These are phyloP conservation scores for Euura saliciscinereae DNA, from an alignment of 1,140 invertebrate species.

Conservation along the genomic window DNA sequence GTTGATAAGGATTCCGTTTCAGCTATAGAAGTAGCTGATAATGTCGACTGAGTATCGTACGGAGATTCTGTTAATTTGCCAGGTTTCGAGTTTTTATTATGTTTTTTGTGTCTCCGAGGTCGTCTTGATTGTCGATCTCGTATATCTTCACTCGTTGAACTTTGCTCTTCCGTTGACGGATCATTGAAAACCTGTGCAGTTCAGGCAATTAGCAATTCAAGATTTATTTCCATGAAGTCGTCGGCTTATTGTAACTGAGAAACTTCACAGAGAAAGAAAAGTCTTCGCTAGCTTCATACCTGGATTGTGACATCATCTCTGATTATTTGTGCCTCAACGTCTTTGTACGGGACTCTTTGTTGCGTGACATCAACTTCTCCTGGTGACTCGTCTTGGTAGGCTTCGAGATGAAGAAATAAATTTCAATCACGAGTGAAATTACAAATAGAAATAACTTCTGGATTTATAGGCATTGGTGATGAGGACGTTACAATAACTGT, in stretches of 20 bases:
- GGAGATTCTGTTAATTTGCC: conserved; percentile 13
- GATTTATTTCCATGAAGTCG: not conserved
- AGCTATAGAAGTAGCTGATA: conserved; percentile 33
- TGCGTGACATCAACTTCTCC: conserved; percentile 17
- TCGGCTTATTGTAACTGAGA: conserved; percentile 9
- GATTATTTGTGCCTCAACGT: conserved; percentile 50
- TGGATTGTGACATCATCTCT: conserved; percentile 55
- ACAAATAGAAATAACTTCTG: conserved; percentile 2
- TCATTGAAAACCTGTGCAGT: conserved; percentile 43
- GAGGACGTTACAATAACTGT: conserved; percentile 39
- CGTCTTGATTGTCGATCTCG: conserved; percentile 38
- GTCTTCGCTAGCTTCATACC: conserved; percentile 27
- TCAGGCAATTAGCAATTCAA: no score
- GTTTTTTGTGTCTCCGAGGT: conserved; percentile 21
- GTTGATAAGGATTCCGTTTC: conserved; percentile 38
- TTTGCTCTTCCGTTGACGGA: conserved; percentile 24
- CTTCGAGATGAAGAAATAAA: conserved; percentile 17
- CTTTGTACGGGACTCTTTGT: conserved; percentile 35
- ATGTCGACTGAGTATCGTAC: conserved; percentile 17
- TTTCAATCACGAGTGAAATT: not conserved
- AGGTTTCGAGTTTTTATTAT: conserved; percentile 13
- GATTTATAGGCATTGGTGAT: not conserved
- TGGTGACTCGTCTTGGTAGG: conserved; percentile 39
- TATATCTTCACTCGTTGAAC: conserved; percentile 29
- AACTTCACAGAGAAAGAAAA: conserved; percentile 10